These are phyloP conservation scores for Sciurus carolinensis DNA, from an alignment of 2,797 vertebrate species.

Conservation along the genomic window DNA sequence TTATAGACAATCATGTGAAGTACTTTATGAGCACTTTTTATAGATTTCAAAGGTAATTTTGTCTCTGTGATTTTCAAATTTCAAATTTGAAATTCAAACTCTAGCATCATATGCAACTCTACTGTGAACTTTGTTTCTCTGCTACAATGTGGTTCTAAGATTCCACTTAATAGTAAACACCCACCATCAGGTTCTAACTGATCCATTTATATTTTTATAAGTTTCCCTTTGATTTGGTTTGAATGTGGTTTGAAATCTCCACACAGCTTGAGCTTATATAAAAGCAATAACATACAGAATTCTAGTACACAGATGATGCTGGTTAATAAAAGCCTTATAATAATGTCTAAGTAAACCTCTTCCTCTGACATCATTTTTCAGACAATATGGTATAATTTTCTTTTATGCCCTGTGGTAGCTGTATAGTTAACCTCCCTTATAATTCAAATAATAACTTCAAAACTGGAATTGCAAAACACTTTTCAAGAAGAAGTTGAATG, in stretches of 20 bases:
- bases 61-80: not conserved
- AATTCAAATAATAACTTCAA: not conserved
- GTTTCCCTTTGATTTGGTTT: not conserved
- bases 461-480: not conserved
- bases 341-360: not conserved
- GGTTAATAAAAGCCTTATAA: not conserved
- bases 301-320: not conserved
- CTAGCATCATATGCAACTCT: not conserved
- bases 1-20: not conserved
- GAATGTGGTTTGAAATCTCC: not conserved
- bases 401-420: not conserved
- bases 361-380: not conserved
- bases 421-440: not conserved
- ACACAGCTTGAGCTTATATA: not conserved
- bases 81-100: not conserved
- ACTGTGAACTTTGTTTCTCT: not conserved
- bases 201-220: not conserved
- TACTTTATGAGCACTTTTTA: not conserved
- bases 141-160: not conserved
- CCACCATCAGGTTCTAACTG: not conserved
- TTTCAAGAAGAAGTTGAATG: not conserved
- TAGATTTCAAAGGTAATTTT: not conserved
- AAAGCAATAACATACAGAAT: not conserved
- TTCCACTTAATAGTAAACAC: not conserved
- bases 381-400: not conserved